Evolutionary conservation across 2,797 vertebrate genomes (phyloP).

Genomic region (Pelodytes ibericus): DNA sequence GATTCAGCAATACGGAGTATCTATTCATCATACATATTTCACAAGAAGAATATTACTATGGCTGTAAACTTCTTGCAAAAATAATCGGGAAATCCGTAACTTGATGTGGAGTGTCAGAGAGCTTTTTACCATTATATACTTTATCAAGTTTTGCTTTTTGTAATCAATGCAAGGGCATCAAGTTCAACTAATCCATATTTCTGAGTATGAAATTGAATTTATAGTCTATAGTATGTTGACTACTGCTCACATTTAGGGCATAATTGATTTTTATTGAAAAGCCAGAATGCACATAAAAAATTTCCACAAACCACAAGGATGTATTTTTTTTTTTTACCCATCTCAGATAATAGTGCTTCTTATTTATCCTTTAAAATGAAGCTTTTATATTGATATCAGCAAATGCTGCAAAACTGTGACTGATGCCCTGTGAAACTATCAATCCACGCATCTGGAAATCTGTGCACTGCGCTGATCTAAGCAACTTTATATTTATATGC

Average conservation of each 20-base stretch:
- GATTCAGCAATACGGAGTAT: conserved; percentile 81
- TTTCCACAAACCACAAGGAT: conserved; percentile 83
- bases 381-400: conserved; percentile 79
- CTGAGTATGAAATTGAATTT: conserved; percentile 86
- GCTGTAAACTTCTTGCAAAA: conserved; percentile 78
- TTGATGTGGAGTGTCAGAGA: conserved; percentile 82
- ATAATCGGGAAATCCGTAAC: conserved; percentile 83
- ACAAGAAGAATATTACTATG: conserved; percentile 79
- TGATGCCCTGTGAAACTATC: conserved; percentile 71
- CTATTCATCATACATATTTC: conserved; percentile 84
- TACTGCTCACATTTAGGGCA: conserved; percentile 82
- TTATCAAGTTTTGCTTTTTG: conserved; percentile 84
- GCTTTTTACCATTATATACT: conserved; percentile 84
- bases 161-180: conserved; percentile 86
- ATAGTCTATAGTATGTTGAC: conserved; percentile 84
- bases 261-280: conserved; percentile 96
- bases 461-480: conserved; percentile 60
- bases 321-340: conserved; percentile 84
- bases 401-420: conserved; percentile 74
- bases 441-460: conserved; percentile 65
- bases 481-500: conserved; percentile 66
- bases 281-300: conserved; percentile 89
- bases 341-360: conserved; percentile 79
- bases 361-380: conserved; percentile 82
- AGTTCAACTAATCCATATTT: conserved; percentile 87